These are phyloP conservation scores for Venustaconcha ellipsiformis DNA, from an alignment of 1,140 invertebrate species.

Conservation along the genomic window DNA sequence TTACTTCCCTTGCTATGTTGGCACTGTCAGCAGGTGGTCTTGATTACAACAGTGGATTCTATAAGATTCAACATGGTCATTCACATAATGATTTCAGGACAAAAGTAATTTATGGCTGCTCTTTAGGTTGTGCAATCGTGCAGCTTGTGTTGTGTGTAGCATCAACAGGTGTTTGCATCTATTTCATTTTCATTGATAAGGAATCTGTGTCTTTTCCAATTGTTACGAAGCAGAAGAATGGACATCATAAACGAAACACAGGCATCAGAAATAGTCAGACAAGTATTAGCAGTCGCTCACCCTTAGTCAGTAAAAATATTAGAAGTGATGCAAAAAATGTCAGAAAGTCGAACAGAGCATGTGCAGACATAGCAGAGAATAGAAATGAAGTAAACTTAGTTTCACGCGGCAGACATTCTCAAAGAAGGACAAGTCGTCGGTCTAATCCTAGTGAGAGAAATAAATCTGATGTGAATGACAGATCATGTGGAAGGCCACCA, in stretches of 20 bases:
- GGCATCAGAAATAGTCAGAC: conserved; percentile 8
- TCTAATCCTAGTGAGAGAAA: no score
- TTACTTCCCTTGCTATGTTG: conserved; percentile 22
- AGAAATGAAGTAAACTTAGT: no score
- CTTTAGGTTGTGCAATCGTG: conserved; percentile 19
- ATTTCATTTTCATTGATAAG: conserved; percentile 22
- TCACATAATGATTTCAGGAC: conserved; percentile 5
- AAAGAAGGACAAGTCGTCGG: no score
- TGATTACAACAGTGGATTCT: conserved; percentile 24
- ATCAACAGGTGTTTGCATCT: conserved; percentile 21
- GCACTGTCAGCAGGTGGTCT: conserved; percentile 21
- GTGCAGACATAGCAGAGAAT: neutral
- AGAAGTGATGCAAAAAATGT: neutral
- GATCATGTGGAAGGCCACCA: conserved; percentile 3
- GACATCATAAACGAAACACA: neutral
- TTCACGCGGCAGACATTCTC: no score
- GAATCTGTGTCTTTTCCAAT: conserved; percentile 5
- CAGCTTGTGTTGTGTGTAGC: conserved; percentile 22
- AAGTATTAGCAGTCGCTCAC: conserved; percentile 18
- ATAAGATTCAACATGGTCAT: neutral
- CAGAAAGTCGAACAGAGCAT: neutral
- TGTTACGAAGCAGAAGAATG: neutral
- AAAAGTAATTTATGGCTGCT: conserved; percentile 7
- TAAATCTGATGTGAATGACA: neutral
- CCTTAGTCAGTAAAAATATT: conserved; percentile 5